Evolutionary conservation across 1,140 invertebrate species (phyloP).

Genomic region (Helicoverpa zea): DNA sequence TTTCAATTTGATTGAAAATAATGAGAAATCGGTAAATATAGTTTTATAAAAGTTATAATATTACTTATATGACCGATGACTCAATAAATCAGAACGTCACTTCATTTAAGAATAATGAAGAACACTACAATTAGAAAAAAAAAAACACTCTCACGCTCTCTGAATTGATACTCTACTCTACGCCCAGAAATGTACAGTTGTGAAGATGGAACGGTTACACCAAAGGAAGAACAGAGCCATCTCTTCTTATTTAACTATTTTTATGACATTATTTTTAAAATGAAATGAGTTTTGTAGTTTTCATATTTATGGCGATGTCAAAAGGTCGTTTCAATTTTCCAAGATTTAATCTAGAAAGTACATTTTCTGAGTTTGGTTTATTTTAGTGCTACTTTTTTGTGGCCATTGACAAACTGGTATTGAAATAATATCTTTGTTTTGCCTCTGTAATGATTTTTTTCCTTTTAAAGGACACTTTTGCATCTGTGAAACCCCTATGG

Average conservation of each 20-base stretch:
- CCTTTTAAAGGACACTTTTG: too few species aligned
- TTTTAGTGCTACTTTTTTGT: background rate
- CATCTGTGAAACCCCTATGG: too few species aligned
- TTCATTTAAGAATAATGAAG: too few species aligned
- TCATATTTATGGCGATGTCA: conserved; percentile 50
- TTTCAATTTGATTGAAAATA: too few species aligned
- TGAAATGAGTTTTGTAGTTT: conserved; percentile 72
- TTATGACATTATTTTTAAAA: conserved; percentile 75
- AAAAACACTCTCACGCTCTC: background rate
- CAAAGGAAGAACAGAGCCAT: conserved; percentile 69
- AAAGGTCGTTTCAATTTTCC: conserved; percentile 43
- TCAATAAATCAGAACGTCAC: too few species aligned
- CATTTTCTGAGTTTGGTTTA: conserved; percentile 13
- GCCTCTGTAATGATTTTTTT: background rate
- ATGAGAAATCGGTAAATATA: too few species aligned
- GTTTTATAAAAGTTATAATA: too few species aligned
- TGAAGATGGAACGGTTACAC: conserved; percentile 73
- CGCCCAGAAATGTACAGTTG: conserved; percentile 64
- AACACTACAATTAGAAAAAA: too few species aligned
- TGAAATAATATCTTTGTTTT: background rate
- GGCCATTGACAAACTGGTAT: background rate
- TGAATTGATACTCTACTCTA: conserved; percentile 58
- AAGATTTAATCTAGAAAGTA: conserved; percentile 23
- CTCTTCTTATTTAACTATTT: conserved; percentile 77
- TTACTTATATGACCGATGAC: too few species aligned